Percentiles rank a stretch among this genome's conserved stretches.
phyloP scores from a whole-genome alignment of 2,888 invertebrate species.

The Platynereis dumerilii region DNA sequence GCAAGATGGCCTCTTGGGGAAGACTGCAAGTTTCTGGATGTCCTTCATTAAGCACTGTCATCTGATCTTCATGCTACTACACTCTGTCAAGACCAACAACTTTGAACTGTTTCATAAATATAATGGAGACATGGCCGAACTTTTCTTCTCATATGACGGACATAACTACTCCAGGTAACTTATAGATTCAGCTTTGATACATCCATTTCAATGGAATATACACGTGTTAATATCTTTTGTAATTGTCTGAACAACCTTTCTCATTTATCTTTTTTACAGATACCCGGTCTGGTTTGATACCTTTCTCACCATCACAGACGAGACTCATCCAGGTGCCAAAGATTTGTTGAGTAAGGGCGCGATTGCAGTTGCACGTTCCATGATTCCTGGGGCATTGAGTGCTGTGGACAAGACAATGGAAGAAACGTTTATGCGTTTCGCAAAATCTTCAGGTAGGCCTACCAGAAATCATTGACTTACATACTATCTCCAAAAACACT shows the following conservation, averaged over 20 bases:
- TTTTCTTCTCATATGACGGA: conserved; percentile 25
- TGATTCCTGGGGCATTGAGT: conserved; percentile 15
- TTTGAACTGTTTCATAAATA: conserved; percentile 16
- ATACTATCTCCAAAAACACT: neutral
- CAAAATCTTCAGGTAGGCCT: conserved; percentile 22
- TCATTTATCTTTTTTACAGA: conserved; percentile 5
- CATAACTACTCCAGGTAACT: conserved; percentile 23
- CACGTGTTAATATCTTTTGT: too few relatives aligned
- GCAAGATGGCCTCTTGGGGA: conserved; percentile 19
- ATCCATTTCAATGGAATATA: too few relatives aligned
- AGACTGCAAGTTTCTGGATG: conserved; percentile 21
- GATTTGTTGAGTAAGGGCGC: conserved; percentile 21
- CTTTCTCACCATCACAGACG: conserved; percentile 13
- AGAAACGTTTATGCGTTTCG: conserved; percentile 21
- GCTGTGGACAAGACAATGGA: conserved; percentile 23
- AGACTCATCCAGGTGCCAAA: conserved; percentile 18
- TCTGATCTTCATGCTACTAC: conserved; percentile 10
- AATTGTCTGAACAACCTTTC: too few relatives aligned
- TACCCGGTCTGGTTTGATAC: conserved; percentile 24
- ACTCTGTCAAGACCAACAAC: conserved; percentile 25
- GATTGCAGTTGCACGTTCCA: conserved; percentile 18
- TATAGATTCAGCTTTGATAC: too few relatives aligned
- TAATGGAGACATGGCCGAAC: conserved; percentile 22
- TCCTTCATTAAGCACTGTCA: conserved; percentile 12
- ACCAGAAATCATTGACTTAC: neutral